These are phyloP conservation scores for Caenorhabditis sp. DNA, from an alignment of 2,888 invertebrate species.

Conservation along the genomic window DNA sequence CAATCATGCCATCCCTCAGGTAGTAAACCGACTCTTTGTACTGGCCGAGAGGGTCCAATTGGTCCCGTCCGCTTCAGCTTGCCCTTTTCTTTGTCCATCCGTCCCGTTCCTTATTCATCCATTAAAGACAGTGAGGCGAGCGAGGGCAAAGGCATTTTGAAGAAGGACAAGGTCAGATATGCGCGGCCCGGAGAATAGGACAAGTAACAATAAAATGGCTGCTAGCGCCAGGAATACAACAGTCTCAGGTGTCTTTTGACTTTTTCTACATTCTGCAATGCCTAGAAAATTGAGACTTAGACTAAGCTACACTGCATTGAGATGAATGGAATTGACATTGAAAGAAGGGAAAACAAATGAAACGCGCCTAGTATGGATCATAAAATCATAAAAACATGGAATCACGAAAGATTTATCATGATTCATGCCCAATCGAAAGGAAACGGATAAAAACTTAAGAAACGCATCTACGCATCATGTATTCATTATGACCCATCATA, in stretches of 20 bases:
- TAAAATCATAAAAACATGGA: slow-evolving; percentile 14
- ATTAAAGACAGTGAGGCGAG: slow-evolving; percentile 34
- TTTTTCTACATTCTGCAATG: slow-evolving; percentile 23
- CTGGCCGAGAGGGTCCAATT: not conserved
- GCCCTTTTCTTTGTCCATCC: slow-evolving; percentile 1
- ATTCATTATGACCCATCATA: slow-evolving; percentile 2
- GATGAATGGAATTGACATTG: slow-evolving; percentile 14
- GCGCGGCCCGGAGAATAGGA: slow-evolving; percentile 54
- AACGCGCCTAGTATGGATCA: slow-evolving; percentile 15
- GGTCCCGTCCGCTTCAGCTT: slow-evolving; percentile 3
- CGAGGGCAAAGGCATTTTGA: slow-evolving; percentile 46
- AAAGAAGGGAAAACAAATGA: slow-evolving; percentile 15
- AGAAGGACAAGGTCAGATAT: slow-evolving; percentile 67
- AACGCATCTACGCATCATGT: slow-evolving; percentile 36
- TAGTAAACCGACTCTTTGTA: slow-evolving; percentile 26
- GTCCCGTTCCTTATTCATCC: slow-evolving; percentile 6
- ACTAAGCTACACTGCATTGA: not conserved
- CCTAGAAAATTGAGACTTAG: slow-evolving; percentile 8
- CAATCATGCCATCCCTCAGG: slow-evolving; percentile 44
- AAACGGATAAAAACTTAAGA: slow-evolving; percentile 11
- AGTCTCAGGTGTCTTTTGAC: slow-evolving; percentile 20
- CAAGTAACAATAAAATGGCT: slow-evolving; percentile 60
- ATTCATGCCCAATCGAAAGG: slow-evolving; percentile 1
- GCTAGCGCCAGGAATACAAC: slow-evolving; percentile 51
- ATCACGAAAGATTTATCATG: slow-evolving; percentile 2